Percentiles rank a stretch among this genome's conserved stretches.
phyloP scores from a whole-genome alignment of 1,140 invertebrate genomes.

The Philotrypesis tridentata region DNA sequence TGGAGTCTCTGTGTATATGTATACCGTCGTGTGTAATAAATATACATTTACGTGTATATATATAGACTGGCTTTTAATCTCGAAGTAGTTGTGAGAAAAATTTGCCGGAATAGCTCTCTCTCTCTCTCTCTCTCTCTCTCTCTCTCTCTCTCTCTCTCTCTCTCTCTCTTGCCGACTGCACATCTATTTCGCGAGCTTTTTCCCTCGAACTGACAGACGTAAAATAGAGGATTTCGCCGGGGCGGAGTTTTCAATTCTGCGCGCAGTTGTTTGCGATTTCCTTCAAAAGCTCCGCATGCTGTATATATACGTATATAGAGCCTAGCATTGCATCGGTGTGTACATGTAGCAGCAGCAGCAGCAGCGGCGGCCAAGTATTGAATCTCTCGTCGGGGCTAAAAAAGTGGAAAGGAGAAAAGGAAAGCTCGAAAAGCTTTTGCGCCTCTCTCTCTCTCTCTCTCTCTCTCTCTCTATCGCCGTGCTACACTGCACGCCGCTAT shows the following conservation, averaged over 20 bases:
- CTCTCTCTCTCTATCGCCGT: neutral
- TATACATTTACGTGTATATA: neutral
- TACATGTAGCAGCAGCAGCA: too few relatives aligned
- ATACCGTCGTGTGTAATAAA: too few relatives aligned
- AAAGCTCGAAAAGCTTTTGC: slow-evolving; percentile 32
- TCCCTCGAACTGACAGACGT: neutral
- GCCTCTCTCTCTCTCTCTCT: too few relatives aligned
- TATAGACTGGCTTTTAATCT: neutral
- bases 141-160: too few relatives aligned
- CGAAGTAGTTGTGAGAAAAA: neutral
- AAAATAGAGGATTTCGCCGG: neutral
- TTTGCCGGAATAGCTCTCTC: neutral
- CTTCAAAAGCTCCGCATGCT: slow-evolving; percentile 4
- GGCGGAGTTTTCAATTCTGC: neutral
- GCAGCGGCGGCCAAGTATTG: slow-evolving; percentile 6
- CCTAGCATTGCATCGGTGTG: too few relatives aligned
- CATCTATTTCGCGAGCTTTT: neutral
- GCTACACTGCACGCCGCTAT: neutral
- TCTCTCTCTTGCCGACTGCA: too few relatives aligned
- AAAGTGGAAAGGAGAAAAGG: slow-evolving; percentile 5
- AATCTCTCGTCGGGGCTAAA: neutral
- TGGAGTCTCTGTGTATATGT: too few relatives aligned
- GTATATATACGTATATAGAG: too few relatives aligned
- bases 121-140: too few relatives aligned
- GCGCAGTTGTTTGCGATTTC: slow-evolving; percentile 31